These are phyloP conservation scores for Eupithecia insigniata DNA, from an alignment of 2,888 invertebrate species.

Conservation along the genomic window DNA sequence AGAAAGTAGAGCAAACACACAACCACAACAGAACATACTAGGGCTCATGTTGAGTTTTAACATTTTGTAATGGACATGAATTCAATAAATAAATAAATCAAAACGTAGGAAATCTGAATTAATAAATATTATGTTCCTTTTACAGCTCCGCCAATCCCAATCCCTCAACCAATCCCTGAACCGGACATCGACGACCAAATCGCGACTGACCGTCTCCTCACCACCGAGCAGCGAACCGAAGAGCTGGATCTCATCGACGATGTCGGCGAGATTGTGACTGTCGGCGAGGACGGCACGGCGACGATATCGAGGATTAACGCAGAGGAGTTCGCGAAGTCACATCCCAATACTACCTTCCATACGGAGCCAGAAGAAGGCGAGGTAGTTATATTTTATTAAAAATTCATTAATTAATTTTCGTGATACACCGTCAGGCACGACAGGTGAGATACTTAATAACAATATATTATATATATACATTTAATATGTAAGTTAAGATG, in stretches of 20 bases:
- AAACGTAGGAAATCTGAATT: background rate
- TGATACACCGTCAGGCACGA: no score
- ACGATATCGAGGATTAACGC: conserved; percentile 55
- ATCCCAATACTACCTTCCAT: conserved; percentile 81
- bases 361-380: conserved; percentile 75
- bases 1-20: no score
- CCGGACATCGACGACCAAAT: conserved; percentile 77
- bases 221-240: conserved; percentile 52
- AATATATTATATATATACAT: no score
- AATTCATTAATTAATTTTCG: no score
- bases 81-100: no score
- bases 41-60: no score
- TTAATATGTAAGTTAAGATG: no score
- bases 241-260: conserved; percentile 65
- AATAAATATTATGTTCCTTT: conserved; percentile 11
- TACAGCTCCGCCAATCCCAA: conserved; percentile 67
- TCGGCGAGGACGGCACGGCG: conserved; percentile 72
- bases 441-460: no score
- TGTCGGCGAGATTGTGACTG: conserved; percentile 73
- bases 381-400: conserved; percentile 52
- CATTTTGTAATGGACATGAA: no score
- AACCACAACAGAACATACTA: no score
- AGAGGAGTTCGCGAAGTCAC: conserved; percentile 78
- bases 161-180: conserved; percentile 65
- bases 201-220: conserved; percentile 71